These are phyloP conservation scores for Psittacula cyanocephala DNA, from an alignment of 2,113 vertebrate genomes.

Conservation along the genomic window DNA sequence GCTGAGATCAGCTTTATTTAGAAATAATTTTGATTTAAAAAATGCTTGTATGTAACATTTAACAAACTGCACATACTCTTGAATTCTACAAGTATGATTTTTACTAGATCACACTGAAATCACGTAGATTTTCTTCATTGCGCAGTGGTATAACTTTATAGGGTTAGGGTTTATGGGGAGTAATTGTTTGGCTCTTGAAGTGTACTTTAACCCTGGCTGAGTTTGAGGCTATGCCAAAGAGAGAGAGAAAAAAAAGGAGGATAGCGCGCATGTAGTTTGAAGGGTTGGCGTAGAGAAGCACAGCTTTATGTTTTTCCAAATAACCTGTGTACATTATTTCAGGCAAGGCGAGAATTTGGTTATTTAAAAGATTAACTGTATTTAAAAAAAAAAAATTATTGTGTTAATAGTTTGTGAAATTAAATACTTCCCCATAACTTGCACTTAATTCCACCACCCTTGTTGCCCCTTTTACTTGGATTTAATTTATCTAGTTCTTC, in stretches of 20 bases:
- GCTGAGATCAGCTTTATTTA: conserved; percentile 30
- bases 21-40: background rate
- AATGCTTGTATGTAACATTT: background rate
- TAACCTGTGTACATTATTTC: background rate
- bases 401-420: background rate
- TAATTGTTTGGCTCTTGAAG: background rate
- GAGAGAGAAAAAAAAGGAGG: background rate
- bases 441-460: background rate
- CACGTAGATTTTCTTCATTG: background rate
- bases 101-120: background rate
- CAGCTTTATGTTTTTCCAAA: background rate
- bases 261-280: background rate
- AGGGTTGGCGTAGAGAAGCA: background rate
- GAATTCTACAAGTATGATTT: background rate
- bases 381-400: background rate
- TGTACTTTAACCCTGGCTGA: conserved; percentile 61
- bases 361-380: background rate
- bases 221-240: background rate
- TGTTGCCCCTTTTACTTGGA: background rate
- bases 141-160: background rate
- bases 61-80: background rate
- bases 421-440: background rate
- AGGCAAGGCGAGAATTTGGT: background rate
- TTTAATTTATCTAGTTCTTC: background rate
- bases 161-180: background rate